Percentiles rank a stretch among this genome's conserved stretches.
Evolutionary conservation across 2,888 invertebrate species (phyloP).

Genomic region (Dryococelus australis): DNA sequence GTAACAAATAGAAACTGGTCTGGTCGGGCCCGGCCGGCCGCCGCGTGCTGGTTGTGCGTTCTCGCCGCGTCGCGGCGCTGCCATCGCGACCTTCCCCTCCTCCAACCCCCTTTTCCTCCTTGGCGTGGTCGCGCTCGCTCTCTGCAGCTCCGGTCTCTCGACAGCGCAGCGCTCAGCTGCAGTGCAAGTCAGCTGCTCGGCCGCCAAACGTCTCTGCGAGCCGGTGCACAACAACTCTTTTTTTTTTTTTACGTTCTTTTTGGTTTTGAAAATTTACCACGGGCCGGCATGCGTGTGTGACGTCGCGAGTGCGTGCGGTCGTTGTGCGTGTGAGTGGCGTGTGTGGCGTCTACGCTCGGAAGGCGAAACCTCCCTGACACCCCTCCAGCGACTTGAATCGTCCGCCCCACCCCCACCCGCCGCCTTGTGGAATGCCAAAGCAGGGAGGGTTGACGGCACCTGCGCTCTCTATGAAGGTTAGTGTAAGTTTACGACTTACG

Average conservation of each 20-base stretch:
- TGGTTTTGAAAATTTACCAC: too few species aligned
- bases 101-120: neutral
- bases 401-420: slow-evolving; percentile 56
- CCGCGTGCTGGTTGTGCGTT: neutral
- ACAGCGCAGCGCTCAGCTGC: neutral
- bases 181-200: slow-evolving; percentile 17
- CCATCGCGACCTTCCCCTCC: slow-evolving; percentile 22
- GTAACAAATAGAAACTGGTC: neutral
- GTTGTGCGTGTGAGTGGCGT: slow-evolving; percentile 45
- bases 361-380: too few species aligned
- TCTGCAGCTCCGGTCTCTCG: neutral
- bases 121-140: slow-evolving; percentile 8
- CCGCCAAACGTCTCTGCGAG: neutral
- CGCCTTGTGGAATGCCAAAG: slow-evolving; percentile 44
- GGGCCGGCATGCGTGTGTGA: neutral
- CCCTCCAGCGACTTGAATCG: too few species aligned
- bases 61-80: slow-evolving; percentile 18
- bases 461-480: neutral
- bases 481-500: slow-evolving; percentile 59
- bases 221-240: neutral
- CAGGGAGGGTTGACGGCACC: neutral
- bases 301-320: neutral
- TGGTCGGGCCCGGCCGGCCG: slow-evolving; percentile 19
- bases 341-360: slow-evolving; percentile 49
- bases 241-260: too few species aligned